These are phyloP conservation scores for Sardinella longiceps DNA, from an alignment of 2,797 vertebrate species.

Conservation along the genomic window DNA sequence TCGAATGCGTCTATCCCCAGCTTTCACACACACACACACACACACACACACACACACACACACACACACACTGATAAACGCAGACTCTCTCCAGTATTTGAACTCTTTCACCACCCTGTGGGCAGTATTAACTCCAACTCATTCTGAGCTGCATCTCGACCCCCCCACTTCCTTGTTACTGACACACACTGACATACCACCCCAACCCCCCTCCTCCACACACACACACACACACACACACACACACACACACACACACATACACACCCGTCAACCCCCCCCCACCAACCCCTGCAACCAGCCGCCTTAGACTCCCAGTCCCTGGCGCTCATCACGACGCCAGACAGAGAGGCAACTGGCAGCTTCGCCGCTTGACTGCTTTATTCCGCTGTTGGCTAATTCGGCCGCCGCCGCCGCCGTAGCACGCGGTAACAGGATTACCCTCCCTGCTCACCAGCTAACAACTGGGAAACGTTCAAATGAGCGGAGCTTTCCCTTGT, in stretches of 20 bases:
- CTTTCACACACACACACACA: conserved; percentile 45
- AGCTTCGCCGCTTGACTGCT: conserved; percentile 4
- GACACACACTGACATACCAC: neutral
- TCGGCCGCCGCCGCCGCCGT: neutral
- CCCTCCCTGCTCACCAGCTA: neutral
- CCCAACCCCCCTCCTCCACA: neutral
- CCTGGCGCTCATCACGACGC: neutral
- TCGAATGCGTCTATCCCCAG: conserved; percentile 63
- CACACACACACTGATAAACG: neutral
- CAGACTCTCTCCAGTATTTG: neutral
- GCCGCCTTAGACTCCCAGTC: conserved; percentile 10
- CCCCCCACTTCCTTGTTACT: neutral
- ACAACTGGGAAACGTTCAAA: neutral
- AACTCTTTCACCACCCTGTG: conserved; percentile 1
- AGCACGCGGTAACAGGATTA: neutral
- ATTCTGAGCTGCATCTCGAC: neutral
- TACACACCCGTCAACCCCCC: conserved; percentile 40
- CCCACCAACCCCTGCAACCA: conserved; percentile 30
- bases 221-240: conserved; percentile 38
- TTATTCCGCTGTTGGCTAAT: conserved; percentile 12
- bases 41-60: conserved; percentile 32
- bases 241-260: conserved; percentile 12
- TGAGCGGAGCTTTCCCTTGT: neutral
- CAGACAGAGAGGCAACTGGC: neutral
- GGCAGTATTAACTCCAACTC: conserved; percentile 21